phyloP scores from a whole-genome alignment of 1,140 invertebrate genomes.

The Nasonia giraulti region DNA sequence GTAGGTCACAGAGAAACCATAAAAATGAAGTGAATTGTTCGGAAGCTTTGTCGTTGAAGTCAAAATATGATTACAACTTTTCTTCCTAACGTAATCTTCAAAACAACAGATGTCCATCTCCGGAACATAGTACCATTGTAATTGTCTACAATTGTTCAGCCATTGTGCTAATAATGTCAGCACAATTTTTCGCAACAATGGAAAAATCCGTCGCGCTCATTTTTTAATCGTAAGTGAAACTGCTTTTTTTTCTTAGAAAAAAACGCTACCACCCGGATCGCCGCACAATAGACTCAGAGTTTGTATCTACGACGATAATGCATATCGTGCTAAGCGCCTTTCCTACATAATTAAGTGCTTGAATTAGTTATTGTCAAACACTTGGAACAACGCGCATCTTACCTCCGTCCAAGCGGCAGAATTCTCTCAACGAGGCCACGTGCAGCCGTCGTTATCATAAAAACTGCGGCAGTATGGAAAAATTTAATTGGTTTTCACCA shows the following conservation, averaged over 20 bases:
- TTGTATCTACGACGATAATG: not conserved
- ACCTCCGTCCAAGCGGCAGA: not conserved
- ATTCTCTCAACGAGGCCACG: constrained; percentile 37
- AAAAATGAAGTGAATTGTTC: not conserved
- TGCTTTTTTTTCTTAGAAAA: too few relatives aligned
- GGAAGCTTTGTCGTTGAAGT: not conserved
- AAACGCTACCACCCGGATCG: too few relatives aligned
- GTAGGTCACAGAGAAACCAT: not conserved
- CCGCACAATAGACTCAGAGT: too few relatives aligned
- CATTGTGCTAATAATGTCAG: too few relatives aligned
- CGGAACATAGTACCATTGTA: too few relatives aligned
- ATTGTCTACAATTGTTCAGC: too few relatives aligned
- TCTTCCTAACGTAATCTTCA: too few relatives aligned
- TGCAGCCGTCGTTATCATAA: constrained; percentile 58
- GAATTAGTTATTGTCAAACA: constrained; percentile 19
- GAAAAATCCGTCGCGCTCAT: too few relatives aligned
- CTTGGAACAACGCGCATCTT: not conserved
- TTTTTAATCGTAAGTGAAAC: too few relatives aligned
- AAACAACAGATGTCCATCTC: too few relatives aligned
- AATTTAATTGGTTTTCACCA: constrained; percentile 66
- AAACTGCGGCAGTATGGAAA: constrained; percentile 61
- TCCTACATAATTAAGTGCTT: not conserved
- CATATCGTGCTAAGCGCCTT: not conserved
- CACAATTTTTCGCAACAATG: too few relatives aligned
- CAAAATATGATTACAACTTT: too few relatives aligned